These are phyloP conservation scores for Myotis yumanensis DNA, from an alignment of 2,113 vertebrate genomes.

Conservation along the genomic window DNA sequence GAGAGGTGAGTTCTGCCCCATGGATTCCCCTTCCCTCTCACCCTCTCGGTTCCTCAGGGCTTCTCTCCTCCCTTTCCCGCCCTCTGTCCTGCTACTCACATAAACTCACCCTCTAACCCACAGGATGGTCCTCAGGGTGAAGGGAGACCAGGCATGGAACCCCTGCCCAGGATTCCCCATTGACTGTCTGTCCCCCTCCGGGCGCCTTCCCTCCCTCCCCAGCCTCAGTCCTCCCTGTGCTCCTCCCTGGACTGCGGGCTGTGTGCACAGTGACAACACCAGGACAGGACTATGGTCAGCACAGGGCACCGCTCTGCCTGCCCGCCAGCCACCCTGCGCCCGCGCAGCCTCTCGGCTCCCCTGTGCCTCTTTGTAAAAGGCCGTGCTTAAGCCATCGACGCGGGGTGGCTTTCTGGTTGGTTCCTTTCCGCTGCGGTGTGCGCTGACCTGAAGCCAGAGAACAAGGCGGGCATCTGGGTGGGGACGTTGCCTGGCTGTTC, in stretches of 20 bases:
- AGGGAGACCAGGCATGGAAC: neutral
- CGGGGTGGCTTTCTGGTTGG: neutral
- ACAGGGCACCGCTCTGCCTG: too few species aligned
- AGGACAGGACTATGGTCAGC: neutral
- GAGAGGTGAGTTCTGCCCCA: too few species aligned
- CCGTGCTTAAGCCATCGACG: neutral
- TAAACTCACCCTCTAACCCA: too few species aligned
- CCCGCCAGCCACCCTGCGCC: too few species aligned
- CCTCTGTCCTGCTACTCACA: too few species aligned
- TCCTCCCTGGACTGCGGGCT: neutral
- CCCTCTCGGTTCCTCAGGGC: too few species aligned
- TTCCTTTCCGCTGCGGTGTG: neutral
- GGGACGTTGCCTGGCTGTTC: neutral
- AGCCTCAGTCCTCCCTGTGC: neutral
- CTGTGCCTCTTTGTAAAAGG: neutral
- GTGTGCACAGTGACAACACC: rapidly evolving
- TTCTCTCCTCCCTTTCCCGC: too few species aligned
- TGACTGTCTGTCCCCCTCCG: too few species aligned
- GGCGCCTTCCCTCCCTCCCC: neutral
- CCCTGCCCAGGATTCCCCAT: too few species aligned
- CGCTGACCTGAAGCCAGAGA: too few species aligned
- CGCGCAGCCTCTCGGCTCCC: too few species aligned
- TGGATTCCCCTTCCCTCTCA: too few species aligned
- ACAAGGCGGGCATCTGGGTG: rapidly evolving
- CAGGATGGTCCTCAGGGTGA: neutral